Percentiles rank a stretch among this genome's conserved stretches.
Evolutionary conservation across 2,797 vertebrate genomes (phyloP).

Genomic region (Pogoniulus pusillus): DNA sequence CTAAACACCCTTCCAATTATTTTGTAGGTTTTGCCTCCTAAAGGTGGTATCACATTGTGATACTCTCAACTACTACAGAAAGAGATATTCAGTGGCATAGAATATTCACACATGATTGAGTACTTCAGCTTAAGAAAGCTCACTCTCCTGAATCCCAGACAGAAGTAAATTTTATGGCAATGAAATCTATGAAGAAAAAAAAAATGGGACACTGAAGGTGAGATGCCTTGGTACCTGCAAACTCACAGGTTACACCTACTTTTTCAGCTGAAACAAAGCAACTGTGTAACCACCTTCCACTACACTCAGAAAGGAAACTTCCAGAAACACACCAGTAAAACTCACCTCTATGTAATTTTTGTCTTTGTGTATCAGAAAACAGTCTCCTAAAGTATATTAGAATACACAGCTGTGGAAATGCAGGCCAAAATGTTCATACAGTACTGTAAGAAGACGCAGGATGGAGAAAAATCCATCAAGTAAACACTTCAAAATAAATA

Average conservation of each 20-base stretch:
- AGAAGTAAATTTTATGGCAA: background rate
- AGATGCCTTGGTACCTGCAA: background rate
- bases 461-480: background rate
- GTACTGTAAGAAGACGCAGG: background rate
- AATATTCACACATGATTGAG: background rate
- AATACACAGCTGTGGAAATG: background rate
- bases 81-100: background rate
- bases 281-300: background rate
- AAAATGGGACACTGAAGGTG: background rate
- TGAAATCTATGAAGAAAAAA: background rate
- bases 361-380: background rate
- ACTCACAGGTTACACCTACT: background rate
- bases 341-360: background rate
- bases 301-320: background rate
- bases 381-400: background rate
- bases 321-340: background rate
- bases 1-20: background rate
- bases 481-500: background rate
- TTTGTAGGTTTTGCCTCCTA: background rate
- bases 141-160: background rate
- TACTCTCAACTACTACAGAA: background rate
- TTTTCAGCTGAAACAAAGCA: background rate
- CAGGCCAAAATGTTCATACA: background rate
- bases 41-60: background rate
- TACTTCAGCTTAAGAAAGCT: background rate